Base-by-base conservation (phyloP, 1,140 invertebrate genomes). In the Trichonephila inaurata region DNA sequence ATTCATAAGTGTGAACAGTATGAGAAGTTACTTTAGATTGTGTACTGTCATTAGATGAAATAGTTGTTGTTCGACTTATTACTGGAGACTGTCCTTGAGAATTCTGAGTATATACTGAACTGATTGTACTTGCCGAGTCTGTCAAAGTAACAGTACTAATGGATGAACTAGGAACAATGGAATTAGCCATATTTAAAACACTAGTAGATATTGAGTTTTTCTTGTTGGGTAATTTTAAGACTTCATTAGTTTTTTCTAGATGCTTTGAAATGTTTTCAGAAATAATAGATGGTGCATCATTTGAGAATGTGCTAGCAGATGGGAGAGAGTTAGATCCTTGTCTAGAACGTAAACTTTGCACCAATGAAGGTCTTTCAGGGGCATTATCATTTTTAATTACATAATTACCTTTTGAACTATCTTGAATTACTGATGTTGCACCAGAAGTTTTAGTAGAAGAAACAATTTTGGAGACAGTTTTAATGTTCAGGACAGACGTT, bases 341-440 rank as follows among this genome's bases (percentile, higher is more conserved):
- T 58, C 66, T 83, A 5, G 87, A 72, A 14, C 81, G 72, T 40
- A 90, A 33, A 51, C 40, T 83, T 58, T 81, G 86, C 12, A 88
- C 92, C 51, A 62, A 81, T 77, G 66, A 19, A 8, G 77, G 33
- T 69, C 77, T 44, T 51, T 69, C 82, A 44, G 85, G 58, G 21
- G 60, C 14, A 60, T 58, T 60, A 18, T 66, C 77, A 40, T 66
- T 61, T 51, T 40, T 85, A 61, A 10, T 60, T 60, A 14, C 40
- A 87, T 51, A 93, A 66, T 69, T 87, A 69, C 51, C 88, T 89
- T 83, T 94, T 5, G 89, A 91, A 62, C 44, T 69, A 83, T 88
- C 89, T 87, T 94, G 91, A 82, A 91, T 94, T 10, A 94, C 87
- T n/a, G 92, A 83, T n/a, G 88, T 51, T 7, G 51, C 62, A 77